These are phyloP conservation scores for Xestoiulus laeticollis DNA, from an alignment of 2,888 invertebrate species.

Conservation along the genomic window DNA sequence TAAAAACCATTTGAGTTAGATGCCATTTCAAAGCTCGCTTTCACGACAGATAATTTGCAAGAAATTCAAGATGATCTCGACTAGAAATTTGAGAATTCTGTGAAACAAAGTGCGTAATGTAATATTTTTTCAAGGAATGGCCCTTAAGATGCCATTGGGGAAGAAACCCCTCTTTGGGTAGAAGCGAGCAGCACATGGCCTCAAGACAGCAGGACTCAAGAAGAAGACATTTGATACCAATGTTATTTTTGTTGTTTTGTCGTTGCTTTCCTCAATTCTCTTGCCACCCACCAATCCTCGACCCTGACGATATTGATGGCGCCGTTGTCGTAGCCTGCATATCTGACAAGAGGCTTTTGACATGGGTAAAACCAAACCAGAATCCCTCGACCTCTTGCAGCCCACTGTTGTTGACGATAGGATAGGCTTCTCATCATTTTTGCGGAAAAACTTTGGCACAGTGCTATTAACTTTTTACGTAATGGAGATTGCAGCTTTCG, in stretches of 20 bases:
- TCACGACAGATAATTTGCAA: background rate
- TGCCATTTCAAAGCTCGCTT: background rate
- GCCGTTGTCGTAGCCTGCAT: background rate
- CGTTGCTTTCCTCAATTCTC: conserved; percentile 35
- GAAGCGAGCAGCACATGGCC: conserved; percentile 1
- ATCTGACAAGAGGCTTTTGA: conserved; percentile 19
- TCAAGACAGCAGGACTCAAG: background rate
- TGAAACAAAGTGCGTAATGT: background rate
- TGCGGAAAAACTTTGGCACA: background rate
- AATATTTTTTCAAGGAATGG: background rate
- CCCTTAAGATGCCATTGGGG: background rate
- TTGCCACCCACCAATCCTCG: conserved; percentile 36
- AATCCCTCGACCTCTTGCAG: background rate
- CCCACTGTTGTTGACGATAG: background rate
- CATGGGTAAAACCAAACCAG: background rate
- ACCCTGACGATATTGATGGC: conserved; percentile 35
- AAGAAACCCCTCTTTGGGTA: background rate
- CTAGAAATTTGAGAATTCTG: conserved; percentile 30
- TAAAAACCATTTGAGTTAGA: background rate
- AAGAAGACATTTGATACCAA: background rate
- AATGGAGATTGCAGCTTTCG: background rate
- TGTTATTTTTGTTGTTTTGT: conserved; percentile 43
- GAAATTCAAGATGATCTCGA: background rate
- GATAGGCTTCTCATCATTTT: background rate
- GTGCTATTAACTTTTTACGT: background rate